Evolutionary conservation across 2,113 vertebrate genomes (phyloP).

Genomic region (Brachyhypopomus occidentalis): DNA sequence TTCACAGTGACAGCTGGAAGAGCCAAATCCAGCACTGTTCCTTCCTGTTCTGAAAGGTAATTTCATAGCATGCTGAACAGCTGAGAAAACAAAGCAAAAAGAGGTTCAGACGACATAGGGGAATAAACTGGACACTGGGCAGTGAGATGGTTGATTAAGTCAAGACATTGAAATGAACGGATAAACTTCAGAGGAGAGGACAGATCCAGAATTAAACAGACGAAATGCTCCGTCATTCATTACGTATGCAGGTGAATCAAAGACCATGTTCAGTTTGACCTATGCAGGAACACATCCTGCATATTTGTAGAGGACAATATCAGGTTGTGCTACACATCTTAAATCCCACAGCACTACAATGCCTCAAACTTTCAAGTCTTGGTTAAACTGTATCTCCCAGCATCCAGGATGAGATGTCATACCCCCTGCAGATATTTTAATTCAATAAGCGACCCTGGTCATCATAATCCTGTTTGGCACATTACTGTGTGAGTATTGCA

Average conservation of each 20-base stretch:
- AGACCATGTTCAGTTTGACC: conserved; percentile 16
- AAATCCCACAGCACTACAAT: conserved; percentile 3
- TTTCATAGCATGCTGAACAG: too few relatives aligned
- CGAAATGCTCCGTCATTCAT: conserved; percentile 5
- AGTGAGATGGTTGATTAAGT: conserved; percentile 5
- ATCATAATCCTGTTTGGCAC: too few relatives aligned
- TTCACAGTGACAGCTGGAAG: conserved; percentile 15
- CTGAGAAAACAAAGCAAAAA: too few relatives aligned
- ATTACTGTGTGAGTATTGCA: neutral
- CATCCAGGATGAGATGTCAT: too few relatives aligned
- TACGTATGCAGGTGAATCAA: conserved; percentile 22
- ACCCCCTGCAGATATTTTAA: neutral
- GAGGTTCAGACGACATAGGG: too few relatives aligned
- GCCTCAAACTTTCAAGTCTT: neutral
- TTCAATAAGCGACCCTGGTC: neutral
- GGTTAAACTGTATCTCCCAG: conserved; percentile 1
- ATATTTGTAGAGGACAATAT: neutral
- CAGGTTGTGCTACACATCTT: neutral
- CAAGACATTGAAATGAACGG: conserved; percentile 16
- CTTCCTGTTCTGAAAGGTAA: neutral
- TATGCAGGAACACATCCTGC: neutral
- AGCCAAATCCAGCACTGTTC: conserved; percentile 34
- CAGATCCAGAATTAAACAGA: conserved; percentile 4
- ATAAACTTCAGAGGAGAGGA: conserved; percentile 30
- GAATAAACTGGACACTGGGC: neutral